phyloP scores from a whole-genome alignment of 92 coral and sea anemone species.

The Blastomussa wellsi region DNA sequence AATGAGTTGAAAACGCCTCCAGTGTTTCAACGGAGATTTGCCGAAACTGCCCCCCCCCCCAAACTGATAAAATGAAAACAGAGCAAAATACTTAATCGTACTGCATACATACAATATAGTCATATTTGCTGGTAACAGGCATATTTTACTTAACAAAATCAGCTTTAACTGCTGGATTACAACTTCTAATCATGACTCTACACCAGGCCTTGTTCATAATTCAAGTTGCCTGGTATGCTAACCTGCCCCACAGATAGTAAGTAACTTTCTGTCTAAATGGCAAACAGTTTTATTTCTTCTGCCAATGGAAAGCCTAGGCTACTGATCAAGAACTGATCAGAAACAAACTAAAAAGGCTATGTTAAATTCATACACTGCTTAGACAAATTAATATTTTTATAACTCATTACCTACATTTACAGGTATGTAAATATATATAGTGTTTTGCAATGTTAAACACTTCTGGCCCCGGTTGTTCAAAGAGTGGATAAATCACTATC shows the following conservation, averaged over 20 bases:
- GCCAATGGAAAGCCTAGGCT: too few species aligned
- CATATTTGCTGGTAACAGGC: too few species aligned
- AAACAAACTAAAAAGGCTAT: not conserved
- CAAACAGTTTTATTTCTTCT: not conserved
- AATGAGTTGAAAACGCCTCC: too few species aligned
- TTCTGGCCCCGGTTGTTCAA: too few species aligned
- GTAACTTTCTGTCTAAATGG: not conserved
- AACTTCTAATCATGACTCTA: not conserved
- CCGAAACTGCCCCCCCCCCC: too few species aligned
- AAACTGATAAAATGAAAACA: not conserved
- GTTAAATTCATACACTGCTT: not conserved
- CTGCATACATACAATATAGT: not conserved
- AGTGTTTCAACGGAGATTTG: too few species aligned
- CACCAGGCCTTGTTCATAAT: not conserved
- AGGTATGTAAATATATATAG: not conserved
- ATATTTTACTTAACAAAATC: too few species aligned
- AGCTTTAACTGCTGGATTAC: too few species aligned
- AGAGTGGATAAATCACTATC: too few species aligned
- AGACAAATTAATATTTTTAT: not conserved
- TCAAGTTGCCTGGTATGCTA: not conserved
- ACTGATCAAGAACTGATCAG: not conserved
- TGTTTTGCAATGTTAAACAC: not conserved
- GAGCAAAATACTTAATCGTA: not conserved
- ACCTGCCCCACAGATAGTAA: not conserved
- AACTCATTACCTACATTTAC: not conserved